phyloP scores from a whole-genome alignment of 2,888 invertebrate genomes.

The Rhogogaster chlorosoma region DNA sequence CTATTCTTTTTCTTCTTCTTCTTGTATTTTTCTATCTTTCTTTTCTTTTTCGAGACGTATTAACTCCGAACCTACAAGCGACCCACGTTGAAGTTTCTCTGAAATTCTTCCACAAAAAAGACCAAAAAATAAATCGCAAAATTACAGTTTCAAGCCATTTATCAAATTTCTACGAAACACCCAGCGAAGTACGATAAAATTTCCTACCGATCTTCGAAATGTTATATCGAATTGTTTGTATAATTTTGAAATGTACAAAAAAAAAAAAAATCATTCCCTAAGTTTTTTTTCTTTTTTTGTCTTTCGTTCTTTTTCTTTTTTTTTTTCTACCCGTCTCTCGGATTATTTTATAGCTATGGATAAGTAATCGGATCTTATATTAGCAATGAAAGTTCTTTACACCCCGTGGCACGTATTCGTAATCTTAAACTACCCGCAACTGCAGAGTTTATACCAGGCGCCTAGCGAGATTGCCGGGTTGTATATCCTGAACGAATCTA shows the following conservation, averaged over 20 bases:
- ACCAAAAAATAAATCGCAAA: too few species aligned
- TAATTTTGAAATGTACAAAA: neutral
- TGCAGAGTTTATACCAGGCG: neutral
- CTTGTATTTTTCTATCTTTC: neutral
- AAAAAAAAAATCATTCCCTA: neutral
- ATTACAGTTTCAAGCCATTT: too few species aligned
- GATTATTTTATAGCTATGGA: neutral
- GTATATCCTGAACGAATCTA: slow-evolving; percentile 29
- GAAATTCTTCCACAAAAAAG: too few species aligned
- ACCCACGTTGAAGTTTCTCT: too few species aligned
- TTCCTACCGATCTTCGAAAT: too few species aligned
- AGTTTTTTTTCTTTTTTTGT: neutral
- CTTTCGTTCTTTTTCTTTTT: neutral
- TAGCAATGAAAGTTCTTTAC: neutral
- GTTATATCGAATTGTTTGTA: too few species aligned
- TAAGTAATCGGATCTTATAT: neutral
- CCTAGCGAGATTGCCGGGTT: neutral
- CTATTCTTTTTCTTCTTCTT: neutral
- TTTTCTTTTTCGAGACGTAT: neutral
- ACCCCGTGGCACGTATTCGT: neutral
- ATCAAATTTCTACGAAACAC: too few species aligned
- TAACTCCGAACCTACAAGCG: neutral
- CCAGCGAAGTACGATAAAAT: too few species aligned
- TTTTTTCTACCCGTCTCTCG: neutral
- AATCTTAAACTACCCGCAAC: neutral